Evolutionary conservation across 2,113 vertebrate species (phyloP).

Genomic region (Carollia perspicillata): DNA sequence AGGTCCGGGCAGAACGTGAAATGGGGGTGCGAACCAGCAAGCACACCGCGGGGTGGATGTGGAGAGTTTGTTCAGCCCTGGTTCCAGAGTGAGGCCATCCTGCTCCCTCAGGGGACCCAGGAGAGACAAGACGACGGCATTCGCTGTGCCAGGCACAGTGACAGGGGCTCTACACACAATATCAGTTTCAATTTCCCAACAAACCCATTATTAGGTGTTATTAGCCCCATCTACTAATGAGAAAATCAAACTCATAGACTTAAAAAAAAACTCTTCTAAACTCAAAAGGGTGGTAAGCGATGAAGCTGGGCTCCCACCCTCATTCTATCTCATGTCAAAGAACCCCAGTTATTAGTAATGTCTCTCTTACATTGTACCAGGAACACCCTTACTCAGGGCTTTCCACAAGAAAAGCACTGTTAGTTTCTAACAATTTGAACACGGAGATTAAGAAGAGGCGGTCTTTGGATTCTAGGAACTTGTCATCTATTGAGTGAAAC

Average conservation of each 20-base stretch:
- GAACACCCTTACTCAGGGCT: not conserved
- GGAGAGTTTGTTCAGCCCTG: not conserved
- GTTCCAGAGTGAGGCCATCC: not conserved
- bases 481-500: conserved; percentile 30
- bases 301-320: not conserved
- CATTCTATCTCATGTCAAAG: conserved; percentile 29
- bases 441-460: not conserved
- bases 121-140: not conserved
- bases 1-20: not conserved
- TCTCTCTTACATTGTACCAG: not conserved
- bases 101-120: not conserved
- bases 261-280: conserved; percentile 26
- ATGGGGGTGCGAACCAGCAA: not conserved
- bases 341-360: not conserved
- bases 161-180: not conserved
- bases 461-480: conserved; percentile 46
- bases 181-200: conserved; percentile 19
- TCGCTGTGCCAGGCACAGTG: not conserved
- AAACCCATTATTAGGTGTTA: not conserved
- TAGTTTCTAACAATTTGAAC: conserved; percentile 18
- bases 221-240: conserved; percentile 22
- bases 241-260: not conserved
- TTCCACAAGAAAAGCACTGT: not conserved
- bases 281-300: not conserved
- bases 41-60: not conserved